phyloP scores from a whole-genome alignment of 2,113 vertebrate genomes.

The Orycteropus afer region DNA sequence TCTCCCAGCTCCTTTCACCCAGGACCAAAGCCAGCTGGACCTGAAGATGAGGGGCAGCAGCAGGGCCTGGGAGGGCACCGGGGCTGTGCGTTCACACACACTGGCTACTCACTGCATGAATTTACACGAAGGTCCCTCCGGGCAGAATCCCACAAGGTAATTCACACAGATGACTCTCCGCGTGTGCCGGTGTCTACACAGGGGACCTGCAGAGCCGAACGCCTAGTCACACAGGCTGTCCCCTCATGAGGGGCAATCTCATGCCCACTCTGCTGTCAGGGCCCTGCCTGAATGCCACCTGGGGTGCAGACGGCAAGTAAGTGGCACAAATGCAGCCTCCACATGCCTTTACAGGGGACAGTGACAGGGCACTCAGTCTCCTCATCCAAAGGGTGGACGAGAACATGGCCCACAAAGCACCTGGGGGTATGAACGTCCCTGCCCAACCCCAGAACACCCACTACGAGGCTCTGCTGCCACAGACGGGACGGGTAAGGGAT shows the following conservation, averaged over 20 bases:
- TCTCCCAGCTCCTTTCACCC: not conserved
- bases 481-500: not conserved
- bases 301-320: not conserved
- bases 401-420: not conserved
- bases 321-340: not conserved
- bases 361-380: not conserved
- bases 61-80: not conserved
- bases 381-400: not conserved
- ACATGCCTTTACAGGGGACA: not conserved
- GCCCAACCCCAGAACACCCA: not conserved
- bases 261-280: not conserved
- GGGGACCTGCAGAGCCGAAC: conserved; percentile 90
- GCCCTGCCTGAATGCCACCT: not conserved
- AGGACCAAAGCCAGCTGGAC: not conserved
- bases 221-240: not conserved
- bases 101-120: conserved; percentile 97
- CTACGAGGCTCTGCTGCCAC: not conserved
- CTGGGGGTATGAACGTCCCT: not conserved
- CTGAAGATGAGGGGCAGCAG: not conserved
- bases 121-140: conserved; percentile 97
- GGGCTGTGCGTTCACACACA: not conserved
- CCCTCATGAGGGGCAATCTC: not conserved
- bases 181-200: conserved; percentile 98
- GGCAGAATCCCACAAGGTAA: conserved; percentile 99
- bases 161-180: conserved; percentile 98